Conservation (phyloP, 2,888 invertebrate species). For the Dyspetes luteomarginatus region DNA sequence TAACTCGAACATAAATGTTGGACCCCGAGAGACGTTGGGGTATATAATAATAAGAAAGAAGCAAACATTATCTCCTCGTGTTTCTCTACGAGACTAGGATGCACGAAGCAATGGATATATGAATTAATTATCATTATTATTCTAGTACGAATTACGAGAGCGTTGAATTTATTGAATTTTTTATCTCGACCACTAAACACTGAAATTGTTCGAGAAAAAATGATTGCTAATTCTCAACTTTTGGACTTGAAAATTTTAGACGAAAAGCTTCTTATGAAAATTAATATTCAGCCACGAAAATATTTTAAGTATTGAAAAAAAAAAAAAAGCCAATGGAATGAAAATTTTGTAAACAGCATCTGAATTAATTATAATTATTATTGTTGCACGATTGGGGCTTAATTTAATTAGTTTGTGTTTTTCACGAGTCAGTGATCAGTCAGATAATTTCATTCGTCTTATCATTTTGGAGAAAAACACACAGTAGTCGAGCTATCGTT, state of each 20-base stretch:
- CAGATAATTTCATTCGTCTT: neutral
- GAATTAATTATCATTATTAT: slow-evolving; percentile 55
- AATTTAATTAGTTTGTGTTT: too few relatives aligned
- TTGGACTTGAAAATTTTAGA: too few relatives aligned
- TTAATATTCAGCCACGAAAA: too few relatives aligned
- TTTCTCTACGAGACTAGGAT: slow-evolving; percentile 23
- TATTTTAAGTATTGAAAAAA: neutral
- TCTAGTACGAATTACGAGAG: neutral
- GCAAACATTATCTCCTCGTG: slow-evolving; percentile 55
- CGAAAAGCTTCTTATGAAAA: too few relatives aligned
- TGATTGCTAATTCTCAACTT: too few relatives aligned
- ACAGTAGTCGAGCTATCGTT: slow-evolving; percentile 44
- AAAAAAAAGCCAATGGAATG: slow-evolving; percentile 28
- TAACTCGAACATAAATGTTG: slow-evolving; percentile 62
- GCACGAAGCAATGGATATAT: slow-evolving; percentile 52
- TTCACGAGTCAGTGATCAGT: too few relatives aligned
- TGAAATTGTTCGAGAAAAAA: neutral
- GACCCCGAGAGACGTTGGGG: slow-evolving; percentile 2
- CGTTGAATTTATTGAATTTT: neutral
- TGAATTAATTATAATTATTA: neutral
- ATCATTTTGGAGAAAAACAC: slow-evolving; percentile 21
- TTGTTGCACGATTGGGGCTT: too few relatives aligned
- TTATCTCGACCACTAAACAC: neutral
- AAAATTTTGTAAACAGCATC: neutral
- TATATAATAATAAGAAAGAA: slow-evolving; percentile 50